A percentile compares a stretch with the other conserved stretches of the same genome.
Conservation (phyloP, 2,888 invertebrate species). For the Eupelmus urozonus region DNA sequence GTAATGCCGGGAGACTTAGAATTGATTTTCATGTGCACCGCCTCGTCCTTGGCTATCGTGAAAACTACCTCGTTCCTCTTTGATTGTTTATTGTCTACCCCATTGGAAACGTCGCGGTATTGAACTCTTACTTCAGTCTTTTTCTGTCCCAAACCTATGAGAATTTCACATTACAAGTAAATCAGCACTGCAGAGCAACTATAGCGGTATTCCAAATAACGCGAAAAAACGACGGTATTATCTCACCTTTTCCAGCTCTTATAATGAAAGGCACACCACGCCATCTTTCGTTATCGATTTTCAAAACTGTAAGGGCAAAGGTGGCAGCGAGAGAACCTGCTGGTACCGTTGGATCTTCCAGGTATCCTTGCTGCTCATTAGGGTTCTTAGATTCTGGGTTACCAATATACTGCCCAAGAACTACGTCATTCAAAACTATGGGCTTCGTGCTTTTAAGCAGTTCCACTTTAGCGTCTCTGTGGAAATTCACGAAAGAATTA, state of each 20-base stretch:
- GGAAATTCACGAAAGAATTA: not conserved
- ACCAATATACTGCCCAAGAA: conserved; percentile 51
- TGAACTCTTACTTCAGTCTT: conserved; percentile 99
- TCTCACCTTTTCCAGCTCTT: conserved; percentile 54
- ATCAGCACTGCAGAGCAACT: too few relatives aligned
- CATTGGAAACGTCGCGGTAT: conserved; percentile 96
- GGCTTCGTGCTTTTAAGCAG: conserved; percentile 25
- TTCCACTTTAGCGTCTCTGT: conserved; percentile 50
- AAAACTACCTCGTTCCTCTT: conserved; percentile 98
- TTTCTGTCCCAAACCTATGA: conserved; percentile 95
- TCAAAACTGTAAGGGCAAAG: conserved; percentile 51
- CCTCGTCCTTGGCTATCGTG: conserved; percentile 81
- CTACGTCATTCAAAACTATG: conserved; percentile 38
- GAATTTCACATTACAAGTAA: conserved; percentile 63
- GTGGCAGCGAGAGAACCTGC: conserved; percentile 30
- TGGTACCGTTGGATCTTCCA: conserved; percentile 38
- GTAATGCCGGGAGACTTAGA: conserved; percentile 99
- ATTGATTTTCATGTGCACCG: conserved; percentile 87
- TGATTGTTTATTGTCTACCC: conserved; percentile 93
- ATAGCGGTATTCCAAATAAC: too few relatives aligned
- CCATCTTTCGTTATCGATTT: conserved; percentile 50
- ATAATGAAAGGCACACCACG: conserved; percentile 53
- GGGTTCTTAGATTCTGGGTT: conserved; percentile 44
- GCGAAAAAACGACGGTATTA: too few relatives aligned
- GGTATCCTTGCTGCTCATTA: conserved; percentile 36